A percentile compares a stretch with the other conserved stretches of the same genome.
phyloP scores from a whole-genome alignment of 2,888 invertebrate species.

The Sesia apiformis region DNA sequence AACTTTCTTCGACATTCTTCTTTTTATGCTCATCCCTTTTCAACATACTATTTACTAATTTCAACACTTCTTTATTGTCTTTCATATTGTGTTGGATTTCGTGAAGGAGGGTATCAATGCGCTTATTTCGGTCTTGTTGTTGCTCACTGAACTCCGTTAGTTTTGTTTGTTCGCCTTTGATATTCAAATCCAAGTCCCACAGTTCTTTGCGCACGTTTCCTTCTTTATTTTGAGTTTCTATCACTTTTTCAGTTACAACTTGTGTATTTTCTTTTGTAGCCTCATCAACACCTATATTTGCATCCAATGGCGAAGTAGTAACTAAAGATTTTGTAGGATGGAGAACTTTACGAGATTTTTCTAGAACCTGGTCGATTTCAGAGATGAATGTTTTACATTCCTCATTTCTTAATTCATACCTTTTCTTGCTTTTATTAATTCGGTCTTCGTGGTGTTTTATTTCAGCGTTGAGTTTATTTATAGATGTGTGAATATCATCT shows the following conservation, averaged over 20 bases:
- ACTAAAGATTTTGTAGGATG: slow-evolving; percentile 25
- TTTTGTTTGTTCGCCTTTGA: slow-evolving; percentile 24
- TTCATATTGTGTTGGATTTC: slow-evolving; percentile 64
- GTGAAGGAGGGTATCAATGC: slow-evolving; percentile 45
- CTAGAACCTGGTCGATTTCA: slow-evolving; percentile 54
- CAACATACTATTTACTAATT: slow-evolving; percentile 50
- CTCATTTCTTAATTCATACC: slow-evolving; percentile 44
- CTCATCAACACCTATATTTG: background rate
- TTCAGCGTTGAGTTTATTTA: slow-evolving; percentile 47
- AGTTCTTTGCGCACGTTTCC: slow-evolving; percentile 26
- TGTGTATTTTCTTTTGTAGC: slow-evolving; percentile 5
- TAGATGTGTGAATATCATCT: slow-evolving; percentile 50
- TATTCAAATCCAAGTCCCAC: slow-evolving; percentile 36
- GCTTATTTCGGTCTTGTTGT: slow-evolving; percentile 38
- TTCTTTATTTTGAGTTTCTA: slow-evolving; percentile 6
- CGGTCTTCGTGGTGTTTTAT: slow-evolving; percentile 48
- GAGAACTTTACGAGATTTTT: slow-evolving; percentile 49
- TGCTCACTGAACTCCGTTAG: slow-evolving; percentile 28
- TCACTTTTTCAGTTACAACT: slow-evolving; percentile 5
- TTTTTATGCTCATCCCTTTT: slow-evolving; percentile 40
- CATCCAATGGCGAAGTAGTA: background rate
- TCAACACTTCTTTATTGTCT: slow-evolving; percentile 55
- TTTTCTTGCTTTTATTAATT: slow-evolving; percentile 43
- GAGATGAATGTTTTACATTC: slow-evolving; percentile 56
- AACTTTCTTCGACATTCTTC: slow-evolving; percentile 18